Evolutionary conservation across 37 sponge, comb jelly and placozoan genomes (phyloP), one percentile per base, ranked within the genome.

Genomic region (Eunapius fragilis): DNA sequence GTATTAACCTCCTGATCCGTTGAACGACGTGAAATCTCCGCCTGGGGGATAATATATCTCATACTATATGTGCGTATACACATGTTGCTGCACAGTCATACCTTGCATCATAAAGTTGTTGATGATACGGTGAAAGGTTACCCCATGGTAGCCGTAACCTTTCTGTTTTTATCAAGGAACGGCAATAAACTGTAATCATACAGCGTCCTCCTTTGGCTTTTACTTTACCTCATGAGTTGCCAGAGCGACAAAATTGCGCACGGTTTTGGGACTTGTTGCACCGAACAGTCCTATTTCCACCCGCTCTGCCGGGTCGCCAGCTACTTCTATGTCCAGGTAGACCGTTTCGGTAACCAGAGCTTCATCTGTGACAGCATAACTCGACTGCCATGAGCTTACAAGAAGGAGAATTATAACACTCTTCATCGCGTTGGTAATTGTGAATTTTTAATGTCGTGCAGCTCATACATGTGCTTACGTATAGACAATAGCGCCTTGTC

Each of bases 21-120:
- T 90, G 72, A 24, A 45, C 19, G 74, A 86, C 12, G 93, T 87
- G 76, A 93, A 93, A 75, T 93, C 93, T 6, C 93, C 93, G 67
- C 90, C 93, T 92, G 67, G 13, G 76, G 2, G 76, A 14, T 6
- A 9, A 69, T 5, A 2, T 25, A 81, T 23, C 32, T 14, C 37
- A 24, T 68, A 68, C 32, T 67, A 13, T 68, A 34, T 6, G 11
- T 58, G 36, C 33, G n/a, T n/a, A n/a, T n/a, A n/a, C n/a, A n/a
- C n/a, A n/a, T n/a, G n/a, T n/a, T n/a, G n/a, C n/a, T n/a, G n/a
- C n/a, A 77, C 34, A 3, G 24, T 48, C 25, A 3, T 45, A 85
- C 89, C 94, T 94, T 94, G 94, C 89, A 94, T 90, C 94, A 94
- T 94, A 72, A 94, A 94, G 24, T 88, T 82, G 25, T 89, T 68